Base-by-base conservation (phyloP, 64 coral and sea anemone species). In the Orbicella faveolata region DNA sequence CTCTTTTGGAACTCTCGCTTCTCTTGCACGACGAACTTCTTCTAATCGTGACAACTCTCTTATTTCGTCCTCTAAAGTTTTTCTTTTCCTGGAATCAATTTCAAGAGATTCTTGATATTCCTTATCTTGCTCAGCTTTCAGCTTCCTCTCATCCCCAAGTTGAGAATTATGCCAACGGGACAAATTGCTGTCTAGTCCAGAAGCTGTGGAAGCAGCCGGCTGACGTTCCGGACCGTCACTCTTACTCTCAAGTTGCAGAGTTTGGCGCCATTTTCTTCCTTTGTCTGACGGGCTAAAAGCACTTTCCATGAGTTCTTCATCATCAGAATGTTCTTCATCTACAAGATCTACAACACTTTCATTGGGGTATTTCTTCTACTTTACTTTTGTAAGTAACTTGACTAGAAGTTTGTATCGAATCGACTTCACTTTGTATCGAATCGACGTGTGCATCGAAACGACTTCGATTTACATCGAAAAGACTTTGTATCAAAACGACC, bases 31-130 rank as follows among this genome's bases (percentile, higher is more conserved):
- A 34, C 73, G 73, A 75, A 75, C 73, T 35, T 75, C 73, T 75
- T 75, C 73, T 34, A 75, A 75, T 75, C 73, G 7, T 75, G 73
- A 75, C 73, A 36, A 34, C 73, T 75, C 73, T 30, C 8, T 34
- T 8, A 75, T 75, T 75, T 75, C 73, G 15, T 86, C 63, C 63
- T 86, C 63, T 36, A 41, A 86, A 86, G 62, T 36, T 19, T 68
- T 85, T 68, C 62, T 85, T 17, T 44, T 44, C 64, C 14, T 39
- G 33, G 34, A 70, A 86, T 72, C 61, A 86, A 86, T 86, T 36
- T 30, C 63, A 69, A 86, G 83, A 70, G 63, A 86, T 86, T 86
- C 83, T 72, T 70, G n/a, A 86, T 86, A 67, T 86, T 86, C 63
- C 63, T 86, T 86, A 34, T 86, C 83, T 68, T 86, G 33, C 63